phyloP scores from a whole-genome alignment of 2,113 vertebrate genomes.

The Plotosus lineatus region DNA sequence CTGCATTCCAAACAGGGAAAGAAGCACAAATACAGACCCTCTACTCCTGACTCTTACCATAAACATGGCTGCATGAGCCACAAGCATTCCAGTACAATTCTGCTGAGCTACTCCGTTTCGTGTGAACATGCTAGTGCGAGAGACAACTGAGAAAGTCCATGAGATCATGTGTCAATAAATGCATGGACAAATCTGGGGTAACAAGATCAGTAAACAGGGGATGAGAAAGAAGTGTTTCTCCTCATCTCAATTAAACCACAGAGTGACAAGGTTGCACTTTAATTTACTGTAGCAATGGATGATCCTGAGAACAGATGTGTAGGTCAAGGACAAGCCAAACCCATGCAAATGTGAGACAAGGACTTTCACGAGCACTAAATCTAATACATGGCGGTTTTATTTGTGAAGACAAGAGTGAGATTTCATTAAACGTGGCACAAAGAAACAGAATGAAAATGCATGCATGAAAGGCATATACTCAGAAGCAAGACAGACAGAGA shows the following conservation, averaged over 20 bases:
- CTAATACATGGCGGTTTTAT: constrained; percentile 1
- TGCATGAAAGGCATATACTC: constrained; percentile 6
- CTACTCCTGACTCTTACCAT: constrained; percentile 43
- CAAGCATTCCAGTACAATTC: constrained; percentile 48
- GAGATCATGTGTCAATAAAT: constrained; percentile 52
- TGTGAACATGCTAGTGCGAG: constrained; percentile 14
- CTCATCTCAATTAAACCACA: constrained; percentile 16
- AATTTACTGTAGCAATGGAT: constrained; percentile 7
- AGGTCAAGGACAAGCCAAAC: constrained; percentile 14
- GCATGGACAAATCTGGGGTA: constrained; percentile 34
- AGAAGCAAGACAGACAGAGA: constrained; percentile 10
- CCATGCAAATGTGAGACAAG: constrained; percentile 15
- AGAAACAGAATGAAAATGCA: constrained; percentile 22
- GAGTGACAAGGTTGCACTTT: constrained; percentile 26
- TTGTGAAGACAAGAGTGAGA: constrained; percentile 1
- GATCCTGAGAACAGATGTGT: constrained; percentile 18
- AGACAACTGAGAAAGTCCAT: constrained; percentile 20
- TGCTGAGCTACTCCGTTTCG: constrained; percentile 36
- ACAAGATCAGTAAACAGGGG: constrained; percentile 47
- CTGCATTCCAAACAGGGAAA: constrained; percentile 42
- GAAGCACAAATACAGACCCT: constrained; percentile 39
- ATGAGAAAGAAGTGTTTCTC: constrained; percentile 15
- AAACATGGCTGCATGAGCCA: constrained; percentile 35
- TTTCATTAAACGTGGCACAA: constrained; percentile 21
- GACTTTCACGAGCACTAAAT: constrained; percentile 2